phyloP scores from a whole-genome alignment of 1,140 invertebrate genomes.

The Stegodyphus dumicola region DNA sequence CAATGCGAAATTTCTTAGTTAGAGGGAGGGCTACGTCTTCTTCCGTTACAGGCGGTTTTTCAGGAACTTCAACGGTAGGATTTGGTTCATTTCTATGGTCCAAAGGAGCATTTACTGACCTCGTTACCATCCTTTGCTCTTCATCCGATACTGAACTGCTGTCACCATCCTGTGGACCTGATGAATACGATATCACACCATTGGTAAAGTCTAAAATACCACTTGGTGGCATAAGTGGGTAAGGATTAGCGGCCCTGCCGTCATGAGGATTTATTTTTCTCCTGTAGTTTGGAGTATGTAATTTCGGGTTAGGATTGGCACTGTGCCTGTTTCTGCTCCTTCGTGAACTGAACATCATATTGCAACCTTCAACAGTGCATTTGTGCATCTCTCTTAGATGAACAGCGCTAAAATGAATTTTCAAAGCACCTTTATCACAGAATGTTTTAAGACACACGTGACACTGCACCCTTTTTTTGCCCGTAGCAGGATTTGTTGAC shows the following conservation, averaged over 20 bases:
- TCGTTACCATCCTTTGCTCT: slow-evolving; percentile 6
- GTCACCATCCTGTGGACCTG: slow-evolving; percentile 29
- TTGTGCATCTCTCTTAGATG: slow-evolving; percentile 99
- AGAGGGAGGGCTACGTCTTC: slow-evolving; percentile 35
- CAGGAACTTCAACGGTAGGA: neutral
- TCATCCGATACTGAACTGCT: slow-evolving; percentile 35
- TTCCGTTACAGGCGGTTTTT: neutral
- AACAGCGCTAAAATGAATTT: slow-evolving; percentile 99
- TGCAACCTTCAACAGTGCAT: slow-evolving; percentile 98
- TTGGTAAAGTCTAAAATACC: slow-evolving; percentile 32
- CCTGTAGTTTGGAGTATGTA: slow-evolving; percentile 93
- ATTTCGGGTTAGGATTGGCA: slow-evolving; percentile 97
- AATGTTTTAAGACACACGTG: slow-evolving; percentile 98
- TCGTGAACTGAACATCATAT: slow-evolving; percentile 99
- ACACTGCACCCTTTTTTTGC: slow-evolving; percentile 97
- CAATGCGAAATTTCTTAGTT: slow-evolving; percentile 24
- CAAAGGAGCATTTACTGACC: neutral
- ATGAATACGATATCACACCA: slow-evolving; percentile 23
- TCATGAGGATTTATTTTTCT: slow-evolving; percentile 94
- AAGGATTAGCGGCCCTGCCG: slow-evolving; percentile 86
- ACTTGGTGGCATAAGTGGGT: slow-evolving; percentile 76
- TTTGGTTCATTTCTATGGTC: slow-evolving; percentile 16
- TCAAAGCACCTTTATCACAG: slow-evolving; percentile 99
- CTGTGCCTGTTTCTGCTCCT: slow-evolving; percentile 95
- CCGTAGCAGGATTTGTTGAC: slow-evolving; percentile 90